Evolutionary conservation across 1,140 invertebrate genomes (phyloP).

Genomic region (Thereuonema tuberculata): DNA sequence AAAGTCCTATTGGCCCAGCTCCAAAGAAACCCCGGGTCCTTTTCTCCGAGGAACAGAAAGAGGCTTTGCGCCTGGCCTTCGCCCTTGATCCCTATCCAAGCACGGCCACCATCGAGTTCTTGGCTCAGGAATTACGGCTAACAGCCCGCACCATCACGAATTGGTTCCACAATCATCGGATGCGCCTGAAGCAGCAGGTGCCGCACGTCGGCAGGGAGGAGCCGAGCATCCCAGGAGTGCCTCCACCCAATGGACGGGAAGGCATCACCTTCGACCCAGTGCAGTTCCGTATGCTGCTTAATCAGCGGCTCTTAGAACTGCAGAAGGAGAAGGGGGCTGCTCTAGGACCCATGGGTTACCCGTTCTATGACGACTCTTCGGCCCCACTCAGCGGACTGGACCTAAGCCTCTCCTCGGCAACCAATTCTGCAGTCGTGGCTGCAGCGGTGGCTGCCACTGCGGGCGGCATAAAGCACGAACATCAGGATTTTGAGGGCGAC

Average conservation of each 20-base stretch:
- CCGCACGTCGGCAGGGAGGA: conserved; percentile 29
- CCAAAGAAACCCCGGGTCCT: conserved; percentile 84
- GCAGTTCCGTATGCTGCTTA: conserved; percentile 71
- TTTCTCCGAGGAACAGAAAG: conserved; percentile 97
- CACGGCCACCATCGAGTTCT: conserved; percentile 84
- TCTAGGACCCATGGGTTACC: conserved; percentile 11
- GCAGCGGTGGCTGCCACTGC: not conserved
- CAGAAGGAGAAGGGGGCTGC: conserved; percentile 50
- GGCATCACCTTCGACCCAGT: conserved; percentile 60
- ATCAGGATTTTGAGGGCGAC: conserved; percentile 49
- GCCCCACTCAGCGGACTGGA: conserved; percentile 31
- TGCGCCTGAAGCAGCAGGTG: conserved; percentile 84
- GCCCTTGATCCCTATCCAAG: conserved; percentile 92
- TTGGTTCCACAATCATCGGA: conserved; percentile 99
- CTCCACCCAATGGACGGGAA: not conserved
- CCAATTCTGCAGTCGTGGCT: not conserved
- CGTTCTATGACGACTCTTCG: conserved; percentile 19
- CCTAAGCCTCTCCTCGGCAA: conserved; percentile 25
- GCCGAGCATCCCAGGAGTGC: not conserved
- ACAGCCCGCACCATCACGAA: conserved; percentile 93
- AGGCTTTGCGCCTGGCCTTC: conserved; percentile 83
- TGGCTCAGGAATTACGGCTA: conserved; percentile 79
- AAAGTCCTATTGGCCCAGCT: conserved; percentile 43
- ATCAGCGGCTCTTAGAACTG: conserved; percentile 70
- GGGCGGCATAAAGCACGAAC: conserved; percentile 34